Evolutionary conservation across 1,140 invertebrate genomes (phyloP), one percentile per base, ranked within the genome.

Genomic region (Glossosoma conforme): DNA sequence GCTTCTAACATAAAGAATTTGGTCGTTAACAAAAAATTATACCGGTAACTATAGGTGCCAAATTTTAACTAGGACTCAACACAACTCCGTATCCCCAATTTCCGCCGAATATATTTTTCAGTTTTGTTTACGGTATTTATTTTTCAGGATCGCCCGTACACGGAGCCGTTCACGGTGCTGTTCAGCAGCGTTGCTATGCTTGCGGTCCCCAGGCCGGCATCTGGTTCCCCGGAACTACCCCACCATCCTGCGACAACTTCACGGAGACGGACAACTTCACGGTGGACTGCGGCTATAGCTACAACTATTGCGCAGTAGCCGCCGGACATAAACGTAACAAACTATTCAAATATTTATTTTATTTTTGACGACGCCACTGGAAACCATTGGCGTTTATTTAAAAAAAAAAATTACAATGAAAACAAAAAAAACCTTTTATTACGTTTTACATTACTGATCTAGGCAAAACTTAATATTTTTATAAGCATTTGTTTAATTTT

Each of bases 251-350:
- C 24, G 44, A 51, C 20, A 38, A 42, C n/a, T 50, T 50, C 37
- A 49, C 13, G 11, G 35, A 48, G 18, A 40, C 21, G 1, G 25
- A 38, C 10, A 17, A 51, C 11, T 57, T 44, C 52, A 22, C 30
- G 11, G 41, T 44, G 10, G 54, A 51, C 19, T 75, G 72, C 57
- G 70, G 72, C 14, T 53, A 60, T 8, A 66, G 63, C 8, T 62
- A 65, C 24, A 50, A 60, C 8, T 65, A 67, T 50, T 75, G 72
- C 47, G 69, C 70, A 1, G 54, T 67, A 11, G 64, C 68, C 11
- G 65, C 64, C 13, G 63, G 64, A n/a, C 59, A 65, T 3, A 67
- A 65, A 13, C 68, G 69, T 72, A 46, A 60, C 62, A 60, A 30
- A 14, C 20, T 19, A 41, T 41, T 18, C 18, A 41, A 41, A 6